A percentile compares a stretch with the other conserved stretches of the same genome.
phyloP scores from a whole-genome alignment of 2,113 vertebrate species.

The Nerophis ophidion region DNA sequence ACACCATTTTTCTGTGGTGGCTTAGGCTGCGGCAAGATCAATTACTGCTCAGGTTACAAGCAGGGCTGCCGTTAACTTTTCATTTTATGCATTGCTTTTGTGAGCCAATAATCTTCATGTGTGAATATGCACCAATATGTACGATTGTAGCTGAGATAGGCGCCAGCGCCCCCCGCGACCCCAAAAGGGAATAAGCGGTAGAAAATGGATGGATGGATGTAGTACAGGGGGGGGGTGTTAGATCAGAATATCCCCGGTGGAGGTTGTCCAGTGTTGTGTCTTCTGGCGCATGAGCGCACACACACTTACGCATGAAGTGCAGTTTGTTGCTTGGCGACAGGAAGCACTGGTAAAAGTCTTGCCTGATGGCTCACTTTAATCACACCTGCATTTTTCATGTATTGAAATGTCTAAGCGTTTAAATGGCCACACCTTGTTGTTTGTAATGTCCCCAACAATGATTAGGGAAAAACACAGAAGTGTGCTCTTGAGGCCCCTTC shows the following conservation, averaged over 20 bases:
- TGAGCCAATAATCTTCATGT: slow-evolving; percentile 52
- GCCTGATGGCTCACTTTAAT: slow-evolving; percentile 35
- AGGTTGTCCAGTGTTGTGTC: slow-evolving; percentile 55
- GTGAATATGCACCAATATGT: not conserved
- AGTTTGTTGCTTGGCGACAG: slow-evolving; percentile 51
- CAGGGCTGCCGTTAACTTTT: slow-evolving; percentile 62
- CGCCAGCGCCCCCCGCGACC: too few relatives aligned
- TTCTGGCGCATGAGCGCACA: slow-evolving; percentile 42
- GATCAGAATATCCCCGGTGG: slow-evolving; percentile 43
- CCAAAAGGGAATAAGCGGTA: too few relatives aligned
- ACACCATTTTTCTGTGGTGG: slow-evolving; percentile 26
- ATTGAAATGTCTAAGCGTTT: slow-evolving; percentile 38
- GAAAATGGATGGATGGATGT: not conserved
- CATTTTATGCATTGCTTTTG: slow-evolving; percentile 58
- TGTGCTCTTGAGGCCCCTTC: not conserved
- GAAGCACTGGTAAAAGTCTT: slow-evolving; percentile 32
- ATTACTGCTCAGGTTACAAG: slow-evolving; percentile 62
- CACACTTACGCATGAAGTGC: slow-evolving; percentile 13
- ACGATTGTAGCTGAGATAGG: too few relatives aligned
- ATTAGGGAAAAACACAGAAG: not conserved
- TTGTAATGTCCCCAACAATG: not conserved
- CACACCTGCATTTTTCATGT: slow-evolving; percentile 19
- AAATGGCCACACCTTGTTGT: slow-evolving; percentile 1
- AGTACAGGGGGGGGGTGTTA: not conserved
- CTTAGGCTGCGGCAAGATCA: slow-evolving; percentile 63